Evolutionary conservation across 2,888 invertebrate genomes (phyloP), one percentile per base, ranked within the genome.

Genomic region (Anarsia innoxiella): DNA sequence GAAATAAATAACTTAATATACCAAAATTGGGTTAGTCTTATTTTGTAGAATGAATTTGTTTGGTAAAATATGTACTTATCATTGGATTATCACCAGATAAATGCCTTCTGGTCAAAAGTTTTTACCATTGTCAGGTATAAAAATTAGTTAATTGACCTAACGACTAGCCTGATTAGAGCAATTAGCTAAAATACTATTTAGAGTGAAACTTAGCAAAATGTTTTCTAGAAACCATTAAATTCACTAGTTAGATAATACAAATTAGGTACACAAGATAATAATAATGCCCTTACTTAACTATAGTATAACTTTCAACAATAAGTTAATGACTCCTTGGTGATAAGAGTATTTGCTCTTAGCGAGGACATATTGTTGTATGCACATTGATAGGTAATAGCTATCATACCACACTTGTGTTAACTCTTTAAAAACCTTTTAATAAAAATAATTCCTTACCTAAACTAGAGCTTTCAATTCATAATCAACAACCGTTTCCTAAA

Each of bases 291-390:
- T 53, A 51, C 53, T 47, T 52, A 57, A 53, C 56, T 15, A 26
- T 10, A 15, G 55, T 57, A 48, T 55, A 48, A 64, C 49, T 57
- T 59, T 50, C 58, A 58, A 53, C 44, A 55, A 38, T 46, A 42
- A 61, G 74, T 62, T 67, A 70, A 72, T 68, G 70, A 78, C 74
- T 63, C 59, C 50, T 55, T 38, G 43, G 35, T 56, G 80, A 83
- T 80, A 79, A 78, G 55, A 48, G 42, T 76, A 66, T 72, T 75
- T 71, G 66, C 64, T 48, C 37, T 44, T 48, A 44, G 45, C 48
- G 51, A 48, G 54, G 44, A 48, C 48, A 41, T 44, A 33, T 39
- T 41, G 30, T 44, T 50, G 46, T 46, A 46, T 53, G 51, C 55
- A 44, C 51, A 49, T 56, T 50, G 51, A 59, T 64, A 60, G 41